Base-by-base conservation (phyloP, 2,797 vertebrate genomes). In the Basileuterus tristriatus region DNA sequence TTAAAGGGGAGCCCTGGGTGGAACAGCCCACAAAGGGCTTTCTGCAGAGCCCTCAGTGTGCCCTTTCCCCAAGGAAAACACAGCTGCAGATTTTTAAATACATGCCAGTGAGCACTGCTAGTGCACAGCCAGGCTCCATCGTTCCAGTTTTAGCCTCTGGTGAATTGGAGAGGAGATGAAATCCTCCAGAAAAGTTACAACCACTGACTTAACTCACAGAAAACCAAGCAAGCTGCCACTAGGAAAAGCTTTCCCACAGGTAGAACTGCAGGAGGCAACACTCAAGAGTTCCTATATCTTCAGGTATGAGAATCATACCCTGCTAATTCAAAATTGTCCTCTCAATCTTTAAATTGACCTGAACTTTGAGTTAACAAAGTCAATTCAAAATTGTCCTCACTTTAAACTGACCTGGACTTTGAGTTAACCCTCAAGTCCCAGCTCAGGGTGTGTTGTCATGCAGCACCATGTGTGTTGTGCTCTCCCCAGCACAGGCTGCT, bases 391-490 rank as follows among this genome's bases (percentile, higher is more conserved):
- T 9, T 8, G 1, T 52, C 24, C 27, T 79, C n/a, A 44, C 60
- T 24, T 89, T 36, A 27, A 75, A n/a, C 10, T 49, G 74, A 39
- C 32, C 26, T 39, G 59, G 27, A 19, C 24, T 56, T 50, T 27
- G 10, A 58, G 43, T 30, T 49, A 44, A 50, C n/a, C 26, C 21
- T 36, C 26, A 15, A 11, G 20, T 26, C 37, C 58, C 37, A 19
- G 50, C 29, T 46, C 44, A 63, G 27, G 15, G 16, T 19, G 16
- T 22, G 34, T 30, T 3, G 1, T 47, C 63, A 22, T 1, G 4
- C 34, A 56, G 21, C 5, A 10, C 50, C 0, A 0, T 1, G 0
- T 9, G 6, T 0, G 0, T 3, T 20, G 6, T 58, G 46, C 36
- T 62, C 65, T 60, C 32, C 22, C 24, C 27, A 11, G 52, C 1